Conservation (phyloP, 2,797 vertebrate species). For the Clarias platycephalus region DNA sequence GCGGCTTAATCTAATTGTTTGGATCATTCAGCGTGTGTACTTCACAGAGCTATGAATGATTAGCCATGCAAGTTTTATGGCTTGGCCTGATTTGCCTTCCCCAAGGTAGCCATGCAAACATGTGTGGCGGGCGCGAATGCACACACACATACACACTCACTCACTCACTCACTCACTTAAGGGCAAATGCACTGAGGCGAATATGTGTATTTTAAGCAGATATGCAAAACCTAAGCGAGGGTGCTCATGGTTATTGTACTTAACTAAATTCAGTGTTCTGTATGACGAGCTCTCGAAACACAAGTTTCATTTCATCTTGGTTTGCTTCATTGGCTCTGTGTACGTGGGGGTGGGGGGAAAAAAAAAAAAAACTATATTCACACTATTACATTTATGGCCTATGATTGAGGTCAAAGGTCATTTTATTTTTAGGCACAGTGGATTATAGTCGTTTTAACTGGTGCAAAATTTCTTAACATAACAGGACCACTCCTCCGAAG, state of each 20-base stretch:
- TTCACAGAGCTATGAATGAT: constrained; percentile 17
- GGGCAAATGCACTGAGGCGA: constrained; percentile 36
- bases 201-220: constrained; percentile 37
- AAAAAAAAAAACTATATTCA: neutral
- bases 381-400: neutral
- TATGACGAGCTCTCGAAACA: constrained; percentile 1
- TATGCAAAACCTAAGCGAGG: constrained; percentile 39
- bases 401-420: neutral
- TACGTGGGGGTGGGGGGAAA: neutral
- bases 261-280: neutral
- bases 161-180: constrained; percentile 25
- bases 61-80: constrained; percentile 46
- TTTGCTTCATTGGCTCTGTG: constrained; percentile 47
- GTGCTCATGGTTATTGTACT: constrained; percentile 23
- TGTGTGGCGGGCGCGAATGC: constrained; percentile 1
- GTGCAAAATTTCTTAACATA: constrained; percentile 12
- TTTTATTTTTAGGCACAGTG: constrained; percentile 26
- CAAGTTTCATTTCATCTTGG: constrained; percentile 25
- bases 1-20: constrained; percentile 25
- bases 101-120: constrained; percentile 40
- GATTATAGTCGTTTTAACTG: neutral
- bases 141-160: neutral
- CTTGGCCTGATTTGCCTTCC: constrained; percentile 47
- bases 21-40: constrained; percentile 12
- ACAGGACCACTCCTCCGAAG: constrained; percentile 33